These are phyloP conservation scores for Argyra leucocephala DNA, from an alignment of 2,888 invertebrate genomes.

Conservation along the genomic window DNA sequence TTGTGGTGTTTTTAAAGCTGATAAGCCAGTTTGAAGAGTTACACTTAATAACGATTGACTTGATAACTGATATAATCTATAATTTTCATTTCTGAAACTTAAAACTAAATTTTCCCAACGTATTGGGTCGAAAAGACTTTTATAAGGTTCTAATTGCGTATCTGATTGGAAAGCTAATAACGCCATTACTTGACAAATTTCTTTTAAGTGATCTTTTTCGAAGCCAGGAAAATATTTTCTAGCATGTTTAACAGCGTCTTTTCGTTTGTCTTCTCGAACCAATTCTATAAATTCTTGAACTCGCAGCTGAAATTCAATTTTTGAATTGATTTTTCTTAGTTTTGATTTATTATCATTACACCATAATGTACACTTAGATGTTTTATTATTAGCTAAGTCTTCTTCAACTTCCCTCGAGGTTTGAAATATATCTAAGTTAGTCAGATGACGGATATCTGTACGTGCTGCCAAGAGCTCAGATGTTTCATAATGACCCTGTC, in stretches of 20 bases:
- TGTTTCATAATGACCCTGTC: constrained; percentile 91
- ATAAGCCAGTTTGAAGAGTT: constrained; percentile 84
- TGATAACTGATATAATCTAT: constrained; percentile 85
- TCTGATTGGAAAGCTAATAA: constrained; percentile 84
- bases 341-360: constrained; percentile 95
- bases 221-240: constrained; percentile 82
- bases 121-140: constrained; percentile 52
- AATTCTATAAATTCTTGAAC: constrained; percentile 87
- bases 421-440: constrained; percentile 86
- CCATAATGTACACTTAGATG: constrained; percentile 83
- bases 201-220: constrained; percentile 75
- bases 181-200: constrained; percentile 92
- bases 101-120: constrained; percentile 78
- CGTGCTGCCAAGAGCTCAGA: constrained; percentile 79
- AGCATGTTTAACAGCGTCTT: constrained; percentile 92
- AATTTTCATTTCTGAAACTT: constrained; percentile 90
- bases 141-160: constrained; percentile 64
- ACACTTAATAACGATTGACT: constrained; percentile 85
- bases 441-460: constrained; percentile 71
- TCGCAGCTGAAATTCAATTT: constrained; percentile 83
- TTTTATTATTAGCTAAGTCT: constrained; percentile 71
- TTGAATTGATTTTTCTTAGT: constrained; percentile 84
- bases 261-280: constrained; percentile 71
- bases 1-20: constrained; percentile 90
- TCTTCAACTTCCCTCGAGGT: constrained; percentile 79